Evolutionary conservation across 2,797 vertebrate species (phyloP).

Genomic region (Malacoctenus gilli): DNA sequence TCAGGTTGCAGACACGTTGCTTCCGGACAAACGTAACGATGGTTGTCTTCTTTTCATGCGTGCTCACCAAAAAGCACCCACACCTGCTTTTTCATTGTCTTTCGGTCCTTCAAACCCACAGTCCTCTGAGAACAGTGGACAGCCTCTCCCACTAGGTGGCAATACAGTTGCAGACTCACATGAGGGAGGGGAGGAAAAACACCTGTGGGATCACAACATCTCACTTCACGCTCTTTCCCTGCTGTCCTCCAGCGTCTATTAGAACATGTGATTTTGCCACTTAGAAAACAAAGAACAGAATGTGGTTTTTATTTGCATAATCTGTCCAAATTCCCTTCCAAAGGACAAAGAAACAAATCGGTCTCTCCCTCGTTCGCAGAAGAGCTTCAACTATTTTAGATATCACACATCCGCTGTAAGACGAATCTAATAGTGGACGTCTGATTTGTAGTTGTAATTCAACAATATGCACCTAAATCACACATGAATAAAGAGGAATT

Average conservation of each 20-base stretch:
- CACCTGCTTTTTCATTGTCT: conserved; percentile 2
- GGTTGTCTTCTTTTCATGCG: conserved; percentile 8
- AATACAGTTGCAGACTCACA: conserved; percentile 68
- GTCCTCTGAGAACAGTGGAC: conserved; percentile 30
- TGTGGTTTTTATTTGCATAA: too few relatives aligned
- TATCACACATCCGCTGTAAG: too few relatives aligned
- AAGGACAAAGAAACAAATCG: background rate
- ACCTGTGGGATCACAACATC: conserved; percentile 64
- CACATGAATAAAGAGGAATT: too few relatives aligned
- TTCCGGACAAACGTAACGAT: conserved; percentile 25
- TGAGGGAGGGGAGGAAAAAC: conserved; percentile 39
- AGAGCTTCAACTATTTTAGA: too few relatives aligned
- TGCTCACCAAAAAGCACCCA: background rate
- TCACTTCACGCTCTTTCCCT: conserved; percentile 51
- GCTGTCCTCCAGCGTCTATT: conserved; percentile 32
- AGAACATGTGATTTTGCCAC: conserved; percentile 34
- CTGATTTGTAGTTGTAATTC: too few relatives aligned
- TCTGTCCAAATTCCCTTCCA: conserved; percentile 2
- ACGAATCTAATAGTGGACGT: too few relatives aligned
- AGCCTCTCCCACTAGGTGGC: conserved; percentile 76
- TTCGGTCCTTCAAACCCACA: conserved; percentile 9
- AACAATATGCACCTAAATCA: too few relatives aligned
- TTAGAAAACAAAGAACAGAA: conserved; percentile 31
- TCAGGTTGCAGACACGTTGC: conserved; percentile 26
- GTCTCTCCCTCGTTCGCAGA: too few relatives aligned